phyloP scores from a whole-genome alignment of 2,797 vertebrate species.

The Monodelphis domestica region DNA sequence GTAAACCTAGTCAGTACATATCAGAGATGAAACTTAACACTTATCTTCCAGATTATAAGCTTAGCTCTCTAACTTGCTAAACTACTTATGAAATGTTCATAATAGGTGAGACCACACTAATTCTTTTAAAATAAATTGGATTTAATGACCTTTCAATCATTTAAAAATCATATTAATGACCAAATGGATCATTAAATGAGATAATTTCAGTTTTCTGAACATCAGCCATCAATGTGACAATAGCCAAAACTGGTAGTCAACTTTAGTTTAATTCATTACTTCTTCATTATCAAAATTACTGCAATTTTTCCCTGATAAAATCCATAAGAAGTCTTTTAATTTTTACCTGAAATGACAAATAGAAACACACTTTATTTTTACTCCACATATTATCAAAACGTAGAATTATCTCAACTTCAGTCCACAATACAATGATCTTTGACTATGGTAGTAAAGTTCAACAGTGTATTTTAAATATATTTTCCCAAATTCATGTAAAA shows the following conservation, averaged over 20 bases:
- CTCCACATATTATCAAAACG: not conserved
- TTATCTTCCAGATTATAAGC: not conserved
- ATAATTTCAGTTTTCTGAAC: not conserved
- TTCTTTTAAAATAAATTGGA: not conserved
- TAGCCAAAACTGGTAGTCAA: not conserved
- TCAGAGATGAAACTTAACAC: not conserved
- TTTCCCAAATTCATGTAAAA: too few species aligned
- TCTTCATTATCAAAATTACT: not conserved
- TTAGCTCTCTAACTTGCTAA: not conserved
- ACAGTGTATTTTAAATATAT: too few species aligned
- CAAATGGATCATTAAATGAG: not conserved
- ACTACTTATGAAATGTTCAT: not conserved
- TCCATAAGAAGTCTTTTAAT: not conserved
- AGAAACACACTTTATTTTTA: not conserved
- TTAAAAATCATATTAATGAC: not conserved
- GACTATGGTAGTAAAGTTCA: not conserved
- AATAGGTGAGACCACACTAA: not conserved
- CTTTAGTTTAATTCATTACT: not conserved
- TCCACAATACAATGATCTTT: not conserved
- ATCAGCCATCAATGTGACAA: not conserved
- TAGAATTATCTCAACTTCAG: not conserved
- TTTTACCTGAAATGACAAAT: not conserved
- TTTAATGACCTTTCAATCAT: not conserved
- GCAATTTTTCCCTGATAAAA: not conserved
- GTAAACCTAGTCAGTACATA: not conserved